Evolutionary conservation across 1,140 invertebrate genomes (phyloP).

Genomic region (Vanessa atalanta): DNA sequence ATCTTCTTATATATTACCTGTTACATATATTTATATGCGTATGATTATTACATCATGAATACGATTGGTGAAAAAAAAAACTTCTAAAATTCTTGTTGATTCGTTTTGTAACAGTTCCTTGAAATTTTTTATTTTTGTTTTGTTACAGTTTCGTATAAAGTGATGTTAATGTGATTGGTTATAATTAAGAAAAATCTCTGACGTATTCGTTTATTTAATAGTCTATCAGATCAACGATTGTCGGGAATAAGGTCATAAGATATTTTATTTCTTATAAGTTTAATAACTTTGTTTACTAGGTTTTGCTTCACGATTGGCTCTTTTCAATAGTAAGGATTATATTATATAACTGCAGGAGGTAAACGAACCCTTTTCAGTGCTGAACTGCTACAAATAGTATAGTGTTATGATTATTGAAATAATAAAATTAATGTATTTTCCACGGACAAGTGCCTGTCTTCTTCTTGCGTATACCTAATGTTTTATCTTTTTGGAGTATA

Average conservation of each 20-base stretch:
- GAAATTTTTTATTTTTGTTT: too few relatives aligned
- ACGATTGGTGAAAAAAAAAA: too few relatives aligned
- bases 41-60: too few relatives aligned
- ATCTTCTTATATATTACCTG: too few relatives aligned
- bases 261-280: slow-evolving; percentile 4
- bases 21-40: too few relatives aligned
- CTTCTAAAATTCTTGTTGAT: too few relatives aligned
- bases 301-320: background rate
- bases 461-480: background rate
- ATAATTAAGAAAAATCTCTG: too few relatives aligned
- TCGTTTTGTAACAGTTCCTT: too few relatives aligned
- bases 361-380: slow-evolving; percentile 4
- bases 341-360: slow-evolving; percentile 7
- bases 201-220: too few relatives aligned
- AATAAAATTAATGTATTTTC: background rate
- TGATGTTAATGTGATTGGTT: too few relatives aligned
- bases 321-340: slow-evolving; percentile 1
- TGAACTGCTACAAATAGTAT: background rate
- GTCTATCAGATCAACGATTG: background rate
- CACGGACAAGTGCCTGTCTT: background rate
- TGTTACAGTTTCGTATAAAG: too few relatives aligned
- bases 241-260: background rate
- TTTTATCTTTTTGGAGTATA: too few relatives aligned
- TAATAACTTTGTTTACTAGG: slow-evolving; percentile 2
- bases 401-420: background rate